Conservation (phyloP, 2,113 vertebrate genomes). For the Atrichornis clamosus region DNA sequence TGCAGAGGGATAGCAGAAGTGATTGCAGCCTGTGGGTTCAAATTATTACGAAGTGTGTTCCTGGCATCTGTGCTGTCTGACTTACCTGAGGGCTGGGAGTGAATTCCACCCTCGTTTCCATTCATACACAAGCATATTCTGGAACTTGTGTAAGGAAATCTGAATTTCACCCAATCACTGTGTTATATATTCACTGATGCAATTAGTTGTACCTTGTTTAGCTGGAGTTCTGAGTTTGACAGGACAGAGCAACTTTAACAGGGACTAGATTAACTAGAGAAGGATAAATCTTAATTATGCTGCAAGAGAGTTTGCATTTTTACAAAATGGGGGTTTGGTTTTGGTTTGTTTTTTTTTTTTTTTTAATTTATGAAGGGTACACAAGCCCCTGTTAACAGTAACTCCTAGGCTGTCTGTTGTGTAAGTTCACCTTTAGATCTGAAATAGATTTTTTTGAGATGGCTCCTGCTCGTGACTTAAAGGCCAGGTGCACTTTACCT, state of each 20-base stretch:
- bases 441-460: background rate
- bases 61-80: background rate
- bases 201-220: background rate
- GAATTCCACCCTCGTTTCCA: background rate
- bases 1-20: background rate
- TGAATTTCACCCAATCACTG: background rate
- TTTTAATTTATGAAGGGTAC: background rate
- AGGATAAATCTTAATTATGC: slow-evolving; percentile 1
- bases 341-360: background rate
- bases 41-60: background rate
- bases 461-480: background rate
- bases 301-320: background rate
- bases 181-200: background rate
- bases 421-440: background rate
- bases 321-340: background rate
- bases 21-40: background rate
- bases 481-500: background rate
- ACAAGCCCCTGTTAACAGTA: background rate
- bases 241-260: background rate
- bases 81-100: background rate
- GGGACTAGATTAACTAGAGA: background rate
- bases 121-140: background rate
- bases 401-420: background rate
- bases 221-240: background rate
- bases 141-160: background rate